Conservation (phyloP, 2,888 invertebrate genomes). For the Leucoma salicis region DNA sequence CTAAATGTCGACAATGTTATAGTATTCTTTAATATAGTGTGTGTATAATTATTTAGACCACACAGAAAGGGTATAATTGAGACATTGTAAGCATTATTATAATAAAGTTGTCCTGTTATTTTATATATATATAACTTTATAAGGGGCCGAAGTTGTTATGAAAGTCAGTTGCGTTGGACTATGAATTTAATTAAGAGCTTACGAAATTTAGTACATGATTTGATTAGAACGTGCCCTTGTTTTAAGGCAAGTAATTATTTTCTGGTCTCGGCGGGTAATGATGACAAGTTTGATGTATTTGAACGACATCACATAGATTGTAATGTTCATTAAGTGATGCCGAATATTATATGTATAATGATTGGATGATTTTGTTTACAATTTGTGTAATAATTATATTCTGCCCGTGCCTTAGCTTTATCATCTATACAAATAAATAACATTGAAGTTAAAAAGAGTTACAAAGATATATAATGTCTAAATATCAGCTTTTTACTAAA, state of each 20-base stretch:
- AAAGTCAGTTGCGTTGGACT: conserved; percentile 40
- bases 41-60: conserved; percentile 70
- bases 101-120: conserved; percentile 48
- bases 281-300: conserved; percentile 45
- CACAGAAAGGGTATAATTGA: conserved; percentile 71
- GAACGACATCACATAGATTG: conserved; percentile 46
- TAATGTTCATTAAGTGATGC: conserved; percentile 31
- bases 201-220: conserved; percentile 44
- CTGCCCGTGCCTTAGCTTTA: too few relatives aligned
- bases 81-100: conserved; percentile 66
- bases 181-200: conserved; percentile 44
- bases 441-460: too few relatives aligned
- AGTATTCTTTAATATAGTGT: conserved; percentile 59
- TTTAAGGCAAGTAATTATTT: conserved; percentile 60
- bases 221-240: conserved; percentile 59
- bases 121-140: conserved; percentile 39
- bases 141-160: conserved; percentile 38
- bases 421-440: too few relatives aligned
- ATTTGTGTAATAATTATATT: too few relatives aligned
- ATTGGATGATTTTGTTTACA: too few relatives aligned
- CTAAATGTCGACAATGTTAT: conserved; percentile 69
- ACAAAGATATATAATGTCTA: too few relatives aligned
- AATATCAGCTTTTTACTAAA: too few relatives aligned
- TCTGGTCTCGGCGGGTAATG: conserved; percentile 50
- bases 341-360: too few relatives aligned